These are phyloP conservation scores for Ochropleura plecta DNA, from an alignment of 2,888 invertebrate genomes.

Conservation along the genomic window DNA sequence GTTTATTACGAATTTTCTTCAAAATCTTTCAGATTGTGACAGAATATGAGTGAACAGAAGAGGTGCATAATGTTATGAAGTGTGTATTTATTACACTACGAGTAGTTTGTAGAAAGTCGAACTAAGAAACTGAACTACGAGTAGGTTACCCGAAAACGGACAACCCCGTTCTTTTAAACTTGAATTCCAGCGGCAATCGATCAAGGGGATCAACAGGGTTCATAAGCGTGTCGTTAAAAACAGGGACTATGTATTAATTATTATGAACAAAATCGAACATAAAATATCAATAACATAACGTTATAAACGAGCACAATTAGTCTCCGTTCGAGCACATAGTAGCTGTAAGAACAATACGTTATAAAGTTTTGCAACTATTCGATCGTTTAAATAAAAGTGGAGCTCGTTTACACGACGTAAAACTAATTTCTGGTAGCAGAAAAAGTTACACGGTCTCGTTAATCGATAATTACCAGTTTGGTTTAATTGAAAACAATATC, in stretches of 20 bases:
- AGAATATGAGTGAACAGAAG: too few relatives aligned
- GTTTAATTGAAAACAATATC: slow-evolving; percentile 65
- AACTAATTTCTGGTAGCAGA: slow-evolving; percentile 41
- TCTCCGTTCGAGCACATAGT: neutral
- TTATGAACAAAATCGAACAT: neutral
- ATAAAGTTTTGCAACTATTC: slow-evolving; percentile 1
- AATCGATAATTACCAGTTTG: slow-evolving; percentile 58
- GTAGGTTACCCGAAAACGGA: too few relatives aligned
- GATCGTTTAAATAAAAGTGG: slow-evolving; percentile 35
- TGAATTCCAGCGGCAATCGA: too few relatives aligned
- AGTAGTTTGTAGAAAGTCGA: too few relatives aligned
- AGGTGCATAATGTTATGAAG: too few relatives aligned
- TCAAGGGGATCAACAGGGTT: too few relatives aligned
- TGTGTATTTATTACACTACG: too few relatives aligned
- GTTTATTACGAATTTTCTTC: too few relatives aligned
- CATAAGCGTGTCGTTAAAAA: too few relatives aligned
- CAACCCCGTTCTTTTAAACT: too few relatives aligned
- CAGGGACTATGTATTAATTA: neutral
- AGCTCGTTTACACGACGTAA: slow-evolving; percentile 25
- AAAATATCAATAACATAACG: neutral
- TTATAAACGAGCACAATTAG: neutral
- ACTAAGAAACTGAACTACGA: too few relatives aligned
- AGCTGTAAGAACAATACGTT: neutral
- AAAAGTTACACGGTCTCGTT: slow-evolving; percentile 60
- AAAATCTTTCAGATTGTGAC: too few relatives aligned